Base-by-base conservation (phyloP, 2,797 vertebrate species). In the Zalophus californianus region DNA sequence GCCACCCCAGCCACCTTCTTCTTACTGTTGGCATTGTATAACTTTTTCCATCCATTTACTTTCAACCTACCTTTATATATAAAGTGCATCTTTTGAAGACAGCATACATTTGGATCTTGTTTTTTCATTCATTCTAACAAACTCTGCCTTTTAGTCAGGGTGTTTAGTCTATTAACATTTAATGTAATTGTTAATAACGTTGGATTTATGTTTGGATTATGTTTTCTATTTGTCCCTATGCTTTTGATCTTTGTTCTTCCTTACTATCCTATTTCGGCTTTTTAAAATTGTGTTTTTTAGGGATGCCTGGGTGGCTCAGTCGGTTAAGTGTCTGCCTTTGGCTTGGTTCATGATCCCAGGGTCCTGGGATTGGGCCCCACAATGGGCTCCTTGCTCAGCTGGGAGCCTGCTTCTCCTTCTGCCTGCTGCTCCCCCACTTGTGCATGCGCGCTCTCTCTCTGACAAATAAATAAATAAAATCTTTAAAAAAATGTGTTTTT, bases 151-250 rank as follows among this genome's bases (percentile, higher is more conserved):
- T 85, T 66, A 35, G 15, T 87, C 52, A 7, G 54, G 84, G 12
- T 85, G 3, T 85, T 94, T 97, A 92, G 91, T 58, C 32, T 92
- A n/a, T 50, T 94, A 85, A 85, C n/a, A 91, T 80, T 88, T 60
- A 73, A 88, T 77, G 12, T 44, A 87, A 75, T 94, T 94, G 23
- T 23, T 48, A 68, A 38, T 25, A 85, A 64, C 60, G 20, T 38
- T 82, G 44, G 9, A 38, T 87, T 95, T 87, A 84, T 54, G 23
- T 72, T 92, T 90, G 48, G 27, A 60, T 66, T 77, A 11, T 44
- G 8, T 78, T 83, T 93, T 64, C 64, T n/a, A 5, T 44, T 87
- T 92, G 27, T 87, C 54, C 25, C 16, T 56, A 14, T 58, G 73
- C 14, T 18, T 68, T 6, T 80, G 48, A 77, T 77, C 9, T 16